phyloP scores from a whole-genome alignment of 2,888 invertebrate genomes.

The Maniola hyperantus region DNA sequence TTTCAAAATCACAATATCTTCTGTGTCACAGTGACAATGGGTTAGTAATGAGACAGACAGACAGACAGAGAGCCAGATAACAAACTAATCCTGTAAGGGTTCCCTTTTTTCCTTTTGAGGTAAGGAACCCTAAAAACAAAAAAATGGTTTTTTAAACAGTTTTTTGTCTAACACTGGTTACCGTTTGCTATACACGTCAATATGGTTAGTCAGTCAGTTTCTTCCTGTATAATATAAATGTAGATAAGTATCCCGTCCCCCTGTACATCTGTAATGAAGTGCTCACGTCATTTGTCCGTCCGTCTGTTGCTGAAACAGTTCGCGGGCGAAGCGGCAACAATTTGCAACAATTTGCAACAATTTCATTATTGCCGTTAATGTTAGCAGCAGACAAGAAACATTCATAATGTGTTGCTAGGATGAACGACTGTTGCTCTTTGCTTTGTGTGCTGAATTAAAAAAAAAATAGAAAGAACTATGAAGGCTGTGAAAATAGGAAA shows the following conservation, averaged over 20 bases:
- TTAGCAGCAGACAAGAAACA: not conserved
- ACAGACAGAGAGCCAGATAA: no score
- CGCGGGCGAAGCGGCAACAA: slow-evolving; percentile 40
- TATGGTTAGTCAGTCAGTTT: no score
- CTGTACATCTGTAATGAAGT: slow-evolving; percentile 62
- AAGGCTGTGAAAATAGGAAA: not conserved
- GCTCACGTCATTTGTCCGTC: slow-evolving; percentile 57
- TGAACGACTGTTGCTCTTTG: not conserved
- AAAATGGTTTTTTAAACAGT: no score
- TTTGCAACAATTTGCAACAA: slow-evolving; percentile 50
- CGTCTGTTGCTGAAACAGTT: slow-evolving; percentile 47
- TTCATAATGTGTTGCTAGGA: not conserved
- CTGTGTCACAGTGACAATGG: no score
- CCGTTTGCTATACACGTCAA: no score
- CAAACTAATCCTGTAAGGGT: no score
- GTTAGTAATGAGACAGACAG: no score
- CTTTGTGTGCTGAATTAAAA: not conserved
- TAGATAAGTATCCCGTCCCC: slow-evolving; percentile 6
- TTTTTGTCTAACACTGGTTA: no score
- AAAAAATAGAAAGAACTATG: not conserved
- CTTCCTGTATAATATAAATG: no score
- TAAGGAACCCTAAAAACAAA: no score
- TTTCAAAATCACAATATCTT: no score
- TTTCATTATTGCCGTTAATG: slow-evolving; percentile 42
- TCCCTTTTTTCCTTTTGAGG: no score